Conservation (phyloP, 2,113 vertebrate genomes). For the Hippocampus abdominalis region DNA sequence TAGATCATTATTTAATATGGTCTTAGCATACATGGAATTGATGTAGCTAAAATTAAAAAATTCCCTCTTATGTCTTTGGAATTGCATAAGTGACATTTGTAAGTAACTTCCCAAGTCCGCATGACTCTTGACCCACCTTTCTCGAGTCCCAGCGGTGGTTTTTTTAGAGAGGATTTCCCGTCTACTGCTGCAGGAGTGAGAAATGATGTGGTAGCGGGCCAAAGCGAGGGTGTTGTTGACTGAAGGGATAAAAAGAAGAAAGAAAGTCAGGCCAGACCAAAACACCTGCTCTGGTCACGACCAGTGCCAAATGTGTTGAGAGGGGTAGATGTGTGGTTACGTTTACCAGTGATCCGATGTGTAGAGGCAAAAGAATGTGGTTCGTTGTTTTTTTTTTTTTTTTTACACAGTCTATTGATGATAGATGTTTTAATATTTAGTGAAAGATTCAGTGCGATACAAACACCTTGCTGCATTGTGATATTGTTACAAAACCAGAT, state of each 20-base stretch:
- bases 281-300: conserved; percentile 24
- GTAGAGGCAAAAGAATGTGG: not conserved
- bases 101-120: not conserved
- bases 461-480: not conserved
- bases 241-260: conserved; percentile 11
- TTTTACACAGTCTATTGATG: not conserved
- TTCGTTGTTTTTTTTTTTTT: not conserved
- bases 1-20: too few relatives aligned
- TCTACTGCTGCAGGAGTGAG: not conserved
- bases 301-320: conserved; percentile 13
- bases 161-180: conserved; percentile 52
- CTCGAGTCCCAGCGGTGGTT: conserved; percentile 3
- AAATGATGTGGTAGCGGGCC: conserved; percentile 13
- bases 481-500: too few relatives aligned
- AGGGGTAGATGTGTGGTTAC: not conserved
- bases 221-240: conserved; percentile 9
- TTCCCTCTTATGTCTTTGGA: too few relatives aligned
- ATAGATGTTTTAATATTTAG: not conserved
- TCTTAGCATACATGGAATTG: too few relatives aligned
- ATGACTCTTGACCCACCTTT: not conserved
- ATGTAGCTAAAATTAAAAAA: too few relatives aligned
- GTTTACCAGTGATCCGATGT: not conserved
- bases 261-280: conserved; percentile 17
- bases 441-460: not conserved
- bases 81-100: too few relatives aligned